Evolutionary conservation across 2,888 invertebrate genomes (phyloP), one percentile per base, ranked within the genome.

Genomic region (Ormyrus pomaceus): DNA sequence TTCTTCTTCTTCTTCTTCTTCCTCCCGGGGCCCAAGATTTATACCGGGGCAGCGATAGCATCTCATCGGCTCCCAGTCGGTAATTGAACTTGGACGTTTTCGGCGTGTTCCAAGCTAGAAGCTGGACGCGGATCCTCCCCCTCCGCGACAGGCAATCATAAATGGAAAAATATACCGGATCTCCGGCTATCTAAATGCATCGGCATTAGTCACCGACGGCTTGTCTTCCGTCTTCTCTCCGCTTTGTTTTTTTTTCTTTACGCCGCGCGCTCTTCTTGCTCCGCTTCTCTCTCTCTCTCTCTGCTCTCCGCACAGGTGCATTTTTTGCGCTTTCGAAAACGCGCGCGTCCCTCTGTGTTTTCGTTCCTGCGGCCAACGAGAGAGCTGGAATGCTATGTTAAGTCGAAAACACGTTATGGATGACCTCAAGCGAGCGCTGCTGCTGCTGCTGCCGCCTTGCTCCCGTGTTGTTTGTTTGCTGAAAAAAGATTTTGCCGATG

Each of bases 1-100:
- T 65, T 56, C 56, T 53, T 61, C 61, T 48, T 70, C 61, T 62
- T 68, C 34, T 13, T 6, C 11, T 55, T 9, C 66, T 34, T 75
- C 66, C 64, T 71, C 72, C 19, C 62, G 69, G 64, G 34, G 34
- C 34, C 13, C 72, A 76, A 82, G 81, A 82, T 82, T 82, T 82
- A 82, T 82, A 79, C 81, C 79, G 59, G 64, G 55, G 71, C 76
- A 69, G 58, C 81, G 81, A 82, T 82, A 82, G 72, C 81, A 82
- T 82, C 81, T 82, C 81, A 82, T 79, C 81, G 79, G 81, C 81
- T 82, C 79, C 81, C 81, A 82, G 72, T 82, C 79, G 81, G 81
- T 82, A 82, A 82, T 82, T 82, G 81, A 82, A 82, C 81, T 82
- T 70, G 81, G 81, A 82, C 79, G 81, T 82, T 82, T 82, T 82